These are phyloP conservation scores for Dermatemys mawii DNA, from an alignment of 2,113 vertebrate species.

Conservation along the genomic window DNA sequence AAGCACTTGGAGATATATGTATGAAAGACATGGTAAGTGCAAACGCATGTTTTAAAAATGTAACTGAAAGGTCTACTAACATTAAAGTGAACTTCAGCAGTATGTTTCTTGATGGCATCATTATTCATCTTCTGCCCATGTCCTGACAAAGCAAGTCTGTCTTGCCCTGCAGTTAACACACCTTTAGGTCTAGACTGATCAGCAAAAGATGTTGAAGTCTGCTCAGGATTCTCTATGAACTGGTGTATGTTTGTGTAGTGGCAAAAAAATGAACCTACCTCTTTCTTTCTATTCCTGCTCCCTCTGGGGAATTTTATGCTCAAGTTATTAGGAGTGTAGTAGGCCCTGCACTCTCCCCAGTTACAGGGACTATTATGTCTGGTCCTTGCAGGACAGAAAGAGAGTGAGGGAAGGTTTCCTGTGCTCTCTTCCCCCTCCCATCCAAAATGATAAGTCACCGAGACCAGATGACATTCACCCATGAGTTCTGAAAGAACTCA, in stretches of 20 bases:
- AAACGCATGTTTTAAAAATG: background rate
- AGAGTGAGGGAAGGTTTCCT: background rate
- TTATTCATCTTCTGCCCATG: background rate
- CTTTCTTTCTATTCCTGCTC: background rate
- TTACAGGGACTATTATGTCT: background rate
- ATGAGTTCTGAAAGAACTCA: too few species aligned
- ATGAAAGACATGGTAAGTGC: background rate
- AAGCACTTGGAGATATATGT: background rate
- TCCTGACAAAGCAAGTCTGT: background rate
- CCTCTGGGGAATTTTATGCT: fast-evolving
- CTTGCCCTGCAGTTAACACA: background rate
- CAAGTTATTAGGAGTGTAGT: background rate
- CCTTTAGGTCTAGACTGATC: background rate
- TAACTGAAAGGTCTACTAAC: background rate
- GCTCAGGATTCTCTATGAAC: fast-evolving
- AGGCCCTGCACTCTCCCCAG: background rate
- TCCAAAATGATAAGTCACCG: too few species aligned
- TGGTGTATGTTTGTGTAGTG: background rate
- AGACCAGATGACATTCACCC: too few species aligned
- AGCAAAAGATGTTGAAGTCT: background rate
- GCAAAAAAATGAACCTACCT: background rate
- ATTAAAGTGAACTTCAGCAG: background rate
- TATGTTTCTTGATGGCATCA: background rate
- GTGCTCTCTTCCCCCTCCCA: background rate
- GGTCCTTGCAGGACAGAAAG: background rate